Percentiles rank a stretch among this genome's conserved stretches.
phyloP scores from a whole-genome alignment of 2,797 vertebrate species.

The Lacerta viridis region DNA sequence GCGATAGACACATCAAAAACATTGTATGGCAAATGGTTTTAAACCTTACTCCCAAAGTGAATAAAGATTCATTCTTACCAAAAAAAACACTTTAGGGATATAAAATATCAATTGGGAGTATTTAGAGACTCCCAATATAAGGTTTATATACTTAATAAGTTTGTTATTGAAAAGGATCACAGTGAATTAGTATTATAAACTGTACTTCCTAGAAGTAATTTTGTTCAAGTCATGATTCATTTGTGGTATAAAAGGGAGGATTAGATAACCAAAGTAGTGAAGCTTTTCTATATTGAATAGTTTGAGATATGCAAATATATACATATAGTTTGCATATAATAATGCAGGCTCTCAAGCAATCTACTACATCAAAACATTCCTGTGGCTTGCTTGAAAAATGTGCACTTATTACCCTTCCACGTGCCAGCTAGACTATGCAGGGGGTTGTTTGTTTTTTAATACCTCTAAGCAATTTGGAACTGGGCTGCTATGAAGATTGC shows the following conservation, averaged over 20 bases:
- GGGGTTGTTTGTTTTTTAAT: neutral
- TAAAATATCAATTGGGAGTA: conserved; percentile 61
- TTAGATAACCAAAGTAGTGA: conserved; percentile 25
- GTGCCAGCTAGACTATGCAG: neutral
- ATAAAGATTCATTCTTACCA: conserved; percentile 53
- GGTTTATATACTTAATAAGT: conserved; percentile 47
- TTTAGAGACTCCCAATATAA: conserved; percentile 39
- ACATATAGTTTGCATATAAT: conserved; percentile 25
- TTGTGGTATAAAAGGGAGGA: conserved; percentile 54
- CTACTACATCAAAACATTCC: conserved; percentile 3
- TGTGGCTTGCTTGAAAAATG: conserved; percentile 29
- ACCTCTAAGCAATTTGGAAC: neutral
- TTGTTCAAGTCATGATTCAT: conserved; percentile 42
- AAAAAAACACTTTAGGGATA: conserved; percentile 66
- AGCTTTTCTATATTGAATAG: conserved; percentile 57
- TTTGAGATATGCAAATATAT: conserved; percentile 62
- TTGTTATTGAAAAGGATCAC: conserved; percentile 51
- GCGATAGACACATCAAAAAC: neutral
- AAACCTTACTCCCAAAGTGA: conserved; percentile 32
- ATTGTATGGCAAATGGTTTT: conserved; percentile 8
- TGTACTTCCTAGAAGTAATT: conserved; percentile 64
- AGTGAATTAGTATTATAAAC: conserved; percentile 1
- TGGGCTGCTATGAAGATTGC: neutral
- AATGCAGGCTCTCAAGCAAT: conserved; percentile 14
- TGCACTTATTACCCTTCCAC: neutral